Evolutionary conservation across 1,140 invertebrate species (phyloP).

Genomic region (Drepana arcuata): DNA sequence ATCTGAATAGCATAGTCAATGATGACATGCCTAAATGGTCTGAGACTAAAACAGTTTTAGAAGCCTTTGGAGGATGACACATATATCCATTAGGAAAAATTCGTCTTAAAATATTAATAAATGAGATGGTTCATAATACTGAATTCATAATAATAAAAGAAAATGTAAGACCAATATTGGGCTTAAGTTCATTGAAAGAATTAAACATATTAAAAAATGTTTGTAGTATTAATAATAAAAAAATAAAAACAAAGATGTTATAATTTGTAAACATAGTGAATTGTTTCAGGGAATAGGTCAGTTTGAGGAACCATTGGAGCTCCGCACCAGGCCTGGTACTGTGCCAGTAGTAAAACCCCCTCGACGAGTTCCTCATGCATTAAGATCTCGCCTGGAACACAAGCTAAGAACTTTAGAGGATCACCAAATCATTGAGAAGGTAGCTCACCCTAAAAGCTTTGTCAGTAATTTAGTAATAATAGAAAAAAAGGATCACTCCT

Average conservation of each 20-base stretch:
- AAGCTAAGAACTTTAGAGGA: neutral
- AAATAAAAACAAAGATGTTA: no score
- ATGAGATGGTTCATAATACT: no score
- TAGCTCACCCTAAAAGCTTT: neutral
- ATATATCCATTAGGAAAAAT: no score
- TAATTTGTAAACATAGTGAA: neutral
- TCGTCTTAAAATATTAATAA: no score
- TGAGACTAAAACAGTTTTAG: no score
- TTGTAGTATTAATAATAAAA: no score
- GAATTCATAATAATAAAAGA: no score
- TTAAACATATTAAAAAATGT: neutral
- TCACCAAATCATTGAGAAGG: neutral
- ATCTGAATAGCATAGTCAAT: no score
- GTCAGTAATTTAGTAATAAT: neutral
- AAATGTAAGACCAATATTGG: no score
- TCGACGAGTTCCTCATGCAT: neutral
- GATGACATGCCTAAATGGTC: no score
- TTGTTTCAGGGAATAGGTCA: neutral
- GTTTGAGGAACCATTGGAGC: neutral
- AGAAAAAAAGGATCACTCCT: slow-evolving; percentile 20
- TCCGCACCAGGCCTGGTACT: neutral
- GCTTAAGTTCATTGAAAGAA: neutral
- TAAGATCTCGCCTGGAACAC: neutral
- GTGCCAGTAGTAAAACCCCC: neutral
- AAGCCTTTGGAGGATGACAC: no score